These are phyloP conservation scores for Probosciger aterrimus DNA, from an alignment of 2,113 vertebrate species.

Conservation along the genomic window DNA sequence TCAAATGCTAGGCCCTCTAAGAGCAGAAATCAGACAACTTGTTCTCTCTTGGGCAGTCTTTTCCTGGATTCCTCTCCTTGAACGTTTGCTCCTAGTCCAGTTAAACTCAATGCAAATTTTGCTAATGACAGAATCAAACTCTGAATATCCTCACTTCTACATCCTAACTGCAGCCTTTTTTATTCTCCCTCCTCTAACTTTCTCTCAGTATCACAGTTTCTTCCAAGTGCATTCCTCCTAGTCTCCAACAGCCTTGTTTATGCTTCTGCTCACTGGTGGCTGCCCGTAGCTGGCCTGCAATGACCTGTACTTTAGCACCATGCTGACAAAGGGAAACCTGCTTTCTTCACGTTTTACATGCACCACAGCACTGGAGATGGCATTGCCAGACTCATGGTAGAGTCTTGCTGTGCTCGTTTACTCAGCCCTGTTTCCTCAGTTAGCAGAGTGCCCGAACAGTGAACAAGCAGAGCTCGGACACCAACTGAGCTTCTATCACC, in stretches of 20 bases:
- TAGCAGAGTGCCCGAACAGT: background rate
- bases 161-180: background rate
- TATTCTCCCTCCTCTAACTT: background rate
- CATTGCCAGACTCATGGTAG: background rate
- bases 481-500: background rate
- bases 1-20: background rate
- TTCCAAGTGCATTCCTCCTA: background rate
- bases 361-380: background rate
- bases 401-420: background rate
- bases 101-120: background rate
- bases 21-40: background rate
- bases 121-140: background rate
- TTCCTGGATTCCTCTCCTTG: background rate
- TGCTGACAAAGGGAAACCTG: background rate
- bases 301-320: background rate
- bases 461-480: background rate
- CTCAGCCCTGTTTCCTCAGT: background rate
- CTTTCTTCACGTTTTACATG: accelerated
- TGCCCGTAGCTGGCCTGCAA: background rate
- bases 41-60: background rate
- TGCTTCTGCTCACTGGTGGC: background rate
- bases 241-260: background rate
- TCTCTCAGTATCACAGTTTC: background rate
- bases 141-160: background rate
- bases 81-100: background rate